Evolutionary conservation across 2,113 vertebrate species (phyloP), one percentile per base, ranked within the genome.

Genomic region (Colius striatus): DNA sequence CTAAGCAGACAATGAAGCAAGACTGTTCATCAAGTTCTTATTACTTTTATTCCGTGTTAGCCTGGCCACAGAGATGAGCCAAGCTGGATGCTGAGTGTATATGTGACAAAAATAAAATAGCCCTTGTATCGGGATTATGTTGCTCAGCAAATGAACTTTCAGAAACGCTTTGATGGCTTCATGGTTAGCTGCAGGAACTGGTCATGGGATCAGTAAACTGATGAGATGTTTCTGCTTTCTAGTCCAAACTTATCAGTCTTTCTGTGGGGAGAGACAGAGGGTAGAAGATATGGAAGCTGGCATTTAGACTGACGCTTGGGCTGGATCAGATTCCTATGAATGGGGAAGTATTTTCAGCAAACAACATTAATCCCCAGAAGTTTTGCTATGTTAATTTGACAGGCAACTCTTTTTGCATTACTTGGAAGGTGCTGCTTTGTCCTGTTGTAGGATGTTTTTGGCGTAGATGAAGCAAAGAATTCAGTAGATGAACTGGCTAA

Each of bases 251-350:
- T 8, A 53, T 86, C 27, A 78, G 65, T 72, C 2, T 65, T 53
- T 57, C 65, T 67, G 27, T 6, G 5, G 9, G 9, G 16, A 29
- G 26, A 7, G 29, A 17, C 0, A 1, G 9, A 65, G 7, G 10
- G 38, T 32, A 10, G 34, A 55, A 82, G 55, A 73, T 41, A 77
- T n/a, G 16, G 9, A 55, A 55, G 22, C 11, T 34, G 51, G 6
- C 3, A 27, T 67, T 62, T 83, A n/a, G 25, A 48, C 20, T 88
- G 53, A 66, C 78, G 29, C 22, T 78, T 70, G 26, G 8, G 13
- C 62, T 92, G 47, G 47, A 82, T 53, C 74, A 78, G 27, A 34
- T 47, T 70, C 65, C 25, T 47, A 10, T 71, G 47, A 88, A 14
- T 23, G 15, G 29, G 77, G 32, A 68, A 75, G 21, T 62, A 30